Conservation (phyloP, 2,113 vertebrate genomes). For the Oceanodroma tethys region DNA sequence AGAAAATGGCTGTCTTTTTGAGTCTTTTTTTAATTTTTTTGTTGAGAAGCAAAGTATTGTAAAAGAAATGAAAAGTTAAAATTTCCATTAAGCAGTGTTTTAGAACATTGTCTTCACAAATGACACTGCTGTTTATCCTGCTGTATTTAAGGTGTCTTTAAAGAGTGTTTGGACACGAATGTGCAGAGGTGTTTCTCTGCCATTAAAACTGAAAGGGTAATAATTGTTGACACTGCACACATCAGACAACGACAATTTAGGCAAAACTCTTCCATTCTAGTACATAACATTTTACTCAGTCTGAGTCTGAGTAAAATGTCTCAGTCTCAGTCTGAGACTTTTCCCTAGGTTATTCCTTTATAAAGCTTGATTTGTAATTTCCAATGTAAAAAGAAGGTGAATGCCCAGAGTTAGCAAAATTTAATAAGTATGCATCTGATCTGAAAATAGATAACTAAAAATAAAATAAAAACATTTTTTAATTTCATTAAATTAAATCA, state of each 20-base stretch:
- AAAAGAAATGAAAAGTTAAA: background rate
- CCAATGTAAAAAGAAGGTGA: background rate
- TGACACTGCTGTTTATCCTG: background rate
- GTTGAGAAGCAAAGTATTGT: background rate
- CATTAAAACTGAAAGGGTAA: background rate
- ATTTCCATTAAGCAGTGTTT: background rate
- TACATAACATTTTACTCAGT: background rate
- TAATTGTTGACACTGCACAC: background rate
- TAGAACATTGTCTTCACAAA: background rate
- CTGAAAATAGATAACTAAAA: background rate
- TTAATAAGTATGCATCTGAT: background rate
- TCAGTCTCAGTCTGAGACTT: background rate
- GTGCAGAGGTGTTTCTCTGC: background rate
- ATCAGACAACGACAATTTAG: background rate
- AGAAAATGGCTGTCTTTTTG: background rate
- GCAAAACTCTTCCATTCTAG: background rate
- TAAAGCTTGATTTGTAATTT: background rate
- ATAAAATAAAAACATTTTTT: background rate
- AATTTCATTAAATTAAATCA: background rate
- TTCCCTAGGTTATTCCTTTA: background rate
- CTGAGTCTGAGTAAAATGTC: too few relatives aligned
- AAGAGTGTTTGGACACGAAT: background rate
- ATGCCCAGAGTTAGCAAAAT: background rate
- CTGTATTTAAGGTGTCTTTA: background rate
- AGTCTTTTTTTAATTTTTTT: background rate